Conservation (phyloP, 1,140 invertebrate genomes). For the Hesperophylax magnus region DNA sequence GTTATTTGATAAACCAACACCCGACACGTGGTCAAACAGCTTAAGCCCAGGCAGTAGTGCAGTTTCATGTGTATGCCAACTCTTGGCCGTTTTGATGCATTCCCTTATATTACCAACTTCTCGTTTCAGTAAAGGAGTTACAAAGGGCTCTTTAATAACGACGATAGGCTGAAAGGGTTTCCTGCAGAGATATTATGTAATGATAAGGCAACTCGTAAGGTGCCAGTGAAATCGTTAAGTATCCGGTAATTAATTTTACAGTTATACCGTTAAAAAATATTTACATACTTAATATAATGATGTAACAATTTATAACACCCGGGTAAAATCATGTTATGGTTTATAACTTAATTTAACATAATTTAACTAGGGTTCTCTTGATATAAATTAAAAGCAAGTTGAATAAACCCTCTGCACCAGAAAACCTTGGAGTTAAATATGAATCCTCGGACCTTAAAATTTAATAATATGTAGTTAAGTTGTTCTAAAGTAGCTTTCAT, state of each 20-base stretch:
- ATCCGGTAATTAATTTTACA: no score
- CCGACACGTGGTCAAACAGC: constrained; percentile 5
- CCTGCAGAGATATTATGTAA: neutral
- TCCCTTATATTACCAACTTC: neutral
- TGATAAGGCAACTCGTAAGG: constrained; percentile 14
- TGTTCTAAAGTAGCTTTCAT: neutral
- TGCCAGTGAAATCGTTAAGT: neutral
- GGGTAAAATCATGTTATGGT: no score
- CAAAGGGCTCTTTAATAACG: constrained; percentile 26
- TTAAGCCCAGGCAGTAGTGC: neutral
- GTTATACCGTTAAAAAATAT: no score
- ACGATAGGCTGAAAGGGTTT: constrained; percentile 25
- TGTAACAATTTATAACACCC: no score
- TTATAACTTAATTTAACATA: no score
- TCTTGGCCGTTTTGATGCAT: neutral
- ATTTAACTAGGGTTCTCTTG: no score
- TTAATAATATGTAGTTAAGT: neutral
- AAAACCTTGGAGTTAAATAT: no score
- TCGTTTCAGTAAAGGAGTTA: constrained; percentile 19
- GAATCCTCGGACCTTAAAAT: neutral
- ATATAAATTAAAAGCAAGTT: no score
- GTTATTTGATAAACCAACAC: neutral
- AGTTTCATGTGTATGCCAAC: neutral
- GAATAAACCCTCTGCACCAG: no score
- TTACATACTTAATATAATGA: no score